phyloP scores from a whole-genome alignment of 1,140 invertebrate species.

The roundworm (Caenorhabditis elegans) region DNA sequence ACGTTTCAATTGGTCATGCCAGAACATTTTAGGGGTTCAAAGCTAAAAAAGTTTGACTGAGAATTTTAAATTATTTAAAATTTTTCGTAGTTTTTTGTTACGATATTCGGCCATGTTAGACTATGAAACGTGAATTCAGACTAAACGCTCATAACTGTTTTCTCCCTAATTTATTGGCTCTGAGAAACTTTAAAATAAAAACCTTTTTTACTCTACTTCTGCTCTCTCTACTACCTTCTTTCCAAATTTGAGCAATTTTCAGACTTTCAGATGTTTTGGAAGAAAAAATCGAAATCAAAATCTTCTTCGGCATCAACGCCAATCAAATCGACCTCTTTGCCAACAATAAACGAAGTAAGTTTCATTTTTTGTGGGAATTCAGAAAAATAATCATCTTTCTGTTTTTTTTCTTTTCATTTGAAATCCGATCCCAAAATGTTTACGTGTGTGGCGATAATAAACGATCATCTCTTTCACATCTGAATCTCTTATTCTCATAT shows the following conservation, averaged over 20 bases:
- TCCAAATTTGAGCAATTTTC: neutral
- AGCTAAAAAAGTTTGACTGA: no score
- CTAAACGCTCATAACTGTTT: no score
- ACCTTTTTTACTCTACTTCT: no score
- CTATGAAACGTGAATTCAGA: no score
- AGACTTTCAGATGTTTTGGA: conserved; percentile 30
- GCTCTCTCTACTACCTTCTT: no score
- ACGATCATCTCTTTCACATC: conserved; percentile 17
- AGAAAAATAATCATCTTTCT: neutral
- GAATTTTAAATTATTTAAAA: no score
- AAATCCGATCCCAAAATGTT: conserved; percentile 3
- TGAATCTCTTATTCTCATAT: neutral
- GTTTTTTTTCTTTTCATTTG: neutral
- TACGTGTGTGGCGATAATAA: conserved; percentile 25
- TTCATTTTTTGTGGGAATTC: neutral
- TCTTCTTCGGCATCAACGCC: neutral
- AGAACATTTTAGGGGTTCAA: no score
- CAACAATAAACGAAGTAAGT: conserved; percentile 21
- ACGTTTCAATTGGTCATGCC: no score
- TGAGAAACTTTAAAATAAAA: no score
- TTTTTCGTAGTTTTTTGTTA: no score
- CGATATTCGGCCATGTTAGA: no score
- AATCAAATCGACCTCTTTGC: conserved; percentile 18
- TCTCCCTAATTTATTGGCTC: no score
- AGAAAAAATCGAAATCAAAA: conserved; percentile 14